These are phyloP conservation scores for Struthidea cinerea DNA, from an alignment of 2,113 vertebrate species.

Conservation along the genomic window DNA sequence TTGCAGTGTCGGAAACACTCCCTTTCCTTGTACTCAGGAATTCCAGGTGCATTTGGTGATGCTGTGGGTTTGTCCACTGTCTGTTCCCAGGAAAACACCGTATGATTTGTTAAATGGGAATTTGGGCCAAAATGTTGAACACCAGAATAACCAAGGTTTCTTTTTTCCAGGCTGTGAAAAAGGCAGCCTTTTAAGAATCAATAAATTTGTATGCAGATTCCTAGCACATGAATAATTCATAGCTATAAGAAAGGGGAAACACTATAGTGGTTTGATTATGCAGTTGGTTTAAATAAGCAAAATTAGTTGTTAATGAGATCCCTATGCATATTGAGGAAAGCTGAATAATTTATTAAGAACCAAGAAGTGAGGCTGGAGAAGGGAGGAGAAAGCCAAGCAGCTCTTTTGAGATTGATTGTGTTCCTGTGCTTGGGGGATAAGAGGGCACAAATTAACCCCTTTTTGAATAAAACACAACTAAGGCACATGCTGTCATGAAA, in stretches of 20 bases:
- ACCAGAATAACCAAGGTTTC: not conserved
- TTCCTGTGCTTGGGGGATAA: not conserved
- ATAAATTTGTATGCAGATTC: constrained; percentile 46
- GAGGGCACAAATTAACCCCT: constrained; percentile 15
- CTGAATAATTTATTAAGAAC: constrained; percentile 62
- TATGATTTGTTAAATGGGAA: not conserved
- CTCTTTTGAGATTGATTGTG: constrained; percentile 3
- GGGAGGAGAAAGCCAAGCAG: not conserved
- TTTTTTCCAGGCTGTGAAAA: not conserved
- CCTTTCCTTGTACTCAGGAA: not conserved
- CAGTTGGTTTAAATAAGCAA: constrained; percentile 69
- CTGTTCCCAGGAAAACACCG: not conserved
- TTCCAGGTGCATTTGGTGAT: constrained; percentile 2
- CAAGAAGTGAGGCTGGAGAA: constrained; percentile 17
- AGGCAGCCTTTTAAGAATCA: constrained; percentile 19
- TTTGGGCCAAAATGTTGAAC: not conserved
- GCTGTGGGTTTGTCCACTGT: not conserved
- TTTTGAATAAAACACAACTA: not conserved
- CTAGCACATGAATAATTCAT: constrained; percentile 58
- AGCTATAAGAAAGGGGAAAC: constrained; percentile 9
- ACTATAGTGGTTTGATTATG: constrained; percentile 60
- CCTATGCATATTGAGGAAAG: constrained; percentile 65
- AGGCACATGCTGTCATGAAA: not conserved
- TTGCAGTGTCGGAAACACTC: not conserved
- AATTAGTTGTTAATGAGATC: constrained; percentile 70